A percentile compares a stretch with the other conserved stretches of the same genome.
phyloP scores from a whole-genome alignment of 2,797 vertebrate species.

The Periparus ater region DNA sequence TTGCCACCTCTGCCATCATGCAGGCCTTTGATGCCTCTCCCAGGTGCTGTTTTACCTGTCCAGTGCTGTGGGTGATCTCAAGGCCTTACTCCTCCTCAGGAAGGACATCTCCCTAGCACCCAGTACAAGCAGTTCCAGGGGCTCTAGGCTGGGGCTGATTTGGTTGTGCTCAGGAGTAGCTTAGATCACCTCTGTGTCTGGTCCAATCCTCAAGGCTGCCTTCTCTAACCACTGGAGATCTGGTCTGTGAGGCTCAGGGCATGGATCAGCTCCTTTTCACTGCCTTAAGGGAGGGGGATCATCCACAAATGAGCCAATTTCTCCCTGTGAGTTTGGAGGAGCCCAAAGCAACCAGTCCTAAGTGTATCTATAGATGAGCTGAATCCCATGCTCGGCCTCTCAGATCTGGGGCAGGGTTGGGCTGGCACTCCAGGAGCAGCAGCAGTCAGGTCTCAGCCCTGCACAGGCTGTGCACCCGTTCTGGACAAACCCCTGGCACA shows the following conservation, averaged over 20 bases:
- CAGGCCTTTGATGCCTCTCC: not conserved
- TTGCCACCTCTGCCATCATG: not conserved
- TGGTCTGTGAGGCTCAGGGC: not conserved
- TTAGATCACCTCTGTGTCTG: not conserved
- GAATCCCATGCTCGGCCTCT: not conserved
- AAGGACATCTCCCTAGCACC: not conserved
- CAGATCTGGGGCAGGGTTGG: not conserved
- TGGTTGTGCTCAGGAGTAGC: not conserved
- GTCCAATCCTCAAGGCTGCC: not conserved
- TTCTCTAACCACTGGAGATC: not conserved
- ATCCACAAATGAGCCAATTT: not conserved
- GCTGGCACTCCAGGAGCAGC: not conserved
- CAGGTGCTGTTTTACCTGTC: not conserved
- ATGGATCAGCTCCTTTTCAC: not conserved
- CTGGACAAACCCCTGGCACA: not conserved
- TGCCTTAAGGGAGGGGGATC: not conserved
- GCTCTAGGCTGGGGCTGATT: not conserved
- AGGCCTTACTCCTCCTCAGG: not conserved
- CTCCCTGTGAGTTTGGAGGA: not conserved
- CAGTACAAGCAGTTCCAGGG: not conserved
- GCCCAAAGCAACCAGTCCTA: not conserved
- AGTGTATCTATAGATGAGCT: accelerated
- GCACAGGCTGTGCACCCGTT: accelerated
- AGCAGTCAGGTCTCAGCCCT: not conserved
- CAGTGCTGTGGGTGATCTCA: not conserved